Conservation (phyloP, 2,113 vertebrate species). For the Pelobates fuscus region DNA sequence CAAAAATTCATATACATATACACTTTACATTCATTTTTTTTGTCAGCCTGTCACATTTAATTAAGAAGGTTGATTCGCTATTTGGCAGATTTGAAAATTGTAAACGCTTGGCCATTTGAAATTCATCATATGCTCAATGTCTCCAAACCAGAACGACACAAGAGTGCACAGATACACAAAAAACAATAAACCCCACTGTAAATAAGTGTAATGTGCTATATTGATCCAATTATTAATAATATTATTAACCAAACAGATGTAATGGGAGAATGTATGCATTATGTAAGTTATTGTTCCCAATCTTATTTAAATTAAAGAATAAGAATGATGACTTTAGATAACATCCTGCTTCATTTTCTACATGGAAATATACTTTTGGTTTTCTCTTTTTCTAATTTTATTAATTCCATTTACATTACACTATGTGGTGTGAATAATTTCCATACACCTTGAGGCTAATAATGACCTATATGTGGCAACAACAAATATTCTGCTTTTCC, state of each 20-base stretch:
- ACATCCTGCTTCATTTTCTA: neutral
- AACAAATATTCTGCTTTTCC: conserved; percentile 52
- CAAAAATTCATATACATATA: conserved; percentile 97
- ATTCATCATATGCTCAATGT: conserved; percentile 82
- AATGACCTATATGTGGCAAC: conserved; percentile 74
- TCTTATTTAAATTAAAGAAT: neutral
- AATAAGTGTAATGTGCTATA: conserved; percentile 45
- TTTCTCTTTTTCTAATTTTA: conserved; percentile 66
- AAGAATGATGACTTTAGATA: neutral
- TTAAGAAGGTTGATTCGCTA: conserved; percentile 98
- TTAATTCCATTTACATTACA: conserved; percentile 55
- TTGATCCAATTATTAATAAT: conserved; percentile 16
- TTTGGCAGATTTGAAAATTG: conserved; percentile 84
- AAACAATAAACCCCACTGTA: conserved; percentile 42
- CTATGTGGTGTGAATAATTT: conserved; percentile 69
- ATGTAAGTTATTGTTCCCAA: neutral
- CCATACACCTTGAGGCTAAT: conserved; percentile 76
- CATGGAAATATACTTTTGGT: neutral
- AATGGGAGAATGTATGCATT: neutral
- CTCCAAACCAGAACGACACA: conserved; percentile 68
- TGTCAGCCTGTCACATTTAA: conserved; percentile 99
- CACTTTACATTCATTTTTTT: conserved; percentile 96
- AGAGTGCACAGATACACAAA: conserved; percentile 45
- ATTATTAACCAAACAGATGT: no score
- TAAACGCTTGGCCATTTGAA: conserved; percentile 85